Base-by-base conservation (phyloP, 1,140 invertebrate genomes). In the Papilio polytes region DNA sequence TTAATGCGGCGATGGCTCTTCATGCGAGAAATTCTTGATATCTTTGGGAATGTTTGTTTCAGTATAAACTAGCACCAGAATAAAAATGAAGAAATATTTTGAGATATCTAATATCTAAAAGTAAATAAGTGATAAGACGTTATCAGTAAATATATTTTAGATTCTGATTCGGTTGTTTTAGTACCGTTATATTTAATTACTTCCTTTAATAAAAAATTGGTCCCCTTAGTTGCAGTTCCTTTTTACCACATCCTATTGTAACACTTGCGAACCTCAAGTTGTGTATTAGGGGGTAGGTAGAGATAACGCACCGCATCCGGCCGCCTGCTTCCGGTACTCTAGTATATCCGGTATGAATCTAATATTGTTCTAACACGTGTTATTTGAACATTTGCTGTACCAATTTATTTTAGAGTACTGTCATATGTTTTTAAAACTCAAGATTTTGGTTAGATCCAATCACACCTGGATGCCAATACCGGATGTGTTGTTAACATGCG, bases 271-370 rank as follows among this genome's bases (percentile, higher is more conserved):
- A 31, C 44, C 44, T 76, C 74, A 76, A 46, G 74, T 51, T 74
- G 73, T 13, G 20, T 74, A 22, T 12, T 13, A 41, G 9, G 22
- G 74, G 44, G 31, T 73, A 46, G 22, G n/a, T 15, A 48, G 44
- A 76, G 74, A 76, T 76, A 76, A 76, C 41, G 44, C 74, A 48
- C 41, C 72, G 18, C 36, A 44, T 73, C 72, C 72, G 13, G 72
- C 72, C 72, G 18, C 15, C 70, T 73, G 72, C 72, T 73, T 73
- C 72, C 72, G 22, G 63, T 70, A 70, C 15, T 18, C 63, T 70
- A 70, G 36, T 70, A 26, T 70, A 56, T 56, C 53, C 53, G 53
- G 53, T 56, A 56, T 20, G 53, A 56, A 56, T 20, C 18, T 56
- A 20, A 56, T 56, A 56, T 56, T 51, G 48, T 51, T 51, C 18